Conservation (phyloP, 2,797 vertebrate species). For the Propithecus deckenii region DNA sequence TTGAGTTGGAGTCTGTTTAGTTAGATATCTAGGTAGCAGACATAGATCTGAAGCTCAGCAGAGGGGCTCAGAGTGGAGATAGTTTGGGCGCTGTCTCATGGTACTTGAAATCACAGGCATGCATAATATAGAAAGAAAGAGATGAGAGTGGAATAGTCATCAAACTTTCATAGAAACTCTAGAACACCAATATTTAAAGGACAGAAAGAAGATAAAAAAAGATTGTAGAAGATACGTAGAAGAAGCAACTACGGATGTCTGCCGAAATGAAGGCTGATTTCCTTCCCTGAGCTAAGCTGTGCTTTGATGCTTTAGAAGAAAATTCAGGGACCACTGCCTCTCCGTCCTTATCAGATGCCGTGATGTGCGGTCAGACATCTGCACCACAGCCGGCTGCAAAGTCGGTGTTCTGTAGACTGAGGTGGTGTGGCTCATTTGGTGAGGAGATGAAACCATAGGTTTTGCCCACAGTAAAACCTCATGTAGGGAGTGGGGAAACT, state of each 20-base stretch:
- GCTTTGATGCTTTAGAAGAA: not conserved
- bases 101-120: not conserved
- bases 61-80: not conserved
- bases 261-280: not conserved
- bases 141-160: not conserved
- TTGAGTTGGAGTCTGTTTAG: not conserved
- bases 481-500: not conserved
- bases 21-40: not conserved
- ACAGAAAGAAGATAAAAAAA: not conserved
- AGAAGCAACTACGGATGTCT: not conserved
- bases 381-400: not conserved
- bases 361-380: not conserved
- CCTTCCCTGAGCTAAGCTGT: not conserved
- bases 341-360: not conserved
- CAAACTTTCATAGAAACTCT: not conserved
- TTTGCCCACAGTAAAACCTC: not conserved
- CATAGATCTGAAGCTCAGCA: not conserved
- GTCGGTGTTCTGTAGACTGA: not conserved
- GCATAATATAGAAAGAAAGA: not conserved
- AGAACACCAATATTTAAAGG: not conserved
- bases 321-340: not conserved
- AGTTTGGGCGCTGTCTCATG: not conserved
- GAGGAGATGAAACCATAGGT: not conserved
- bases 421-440: not conserved
- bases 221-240: not conserved